Base-by-base conservation (phyloP, 2,888 invertebrate species). In the Drosophila mayaguana region DNA sequence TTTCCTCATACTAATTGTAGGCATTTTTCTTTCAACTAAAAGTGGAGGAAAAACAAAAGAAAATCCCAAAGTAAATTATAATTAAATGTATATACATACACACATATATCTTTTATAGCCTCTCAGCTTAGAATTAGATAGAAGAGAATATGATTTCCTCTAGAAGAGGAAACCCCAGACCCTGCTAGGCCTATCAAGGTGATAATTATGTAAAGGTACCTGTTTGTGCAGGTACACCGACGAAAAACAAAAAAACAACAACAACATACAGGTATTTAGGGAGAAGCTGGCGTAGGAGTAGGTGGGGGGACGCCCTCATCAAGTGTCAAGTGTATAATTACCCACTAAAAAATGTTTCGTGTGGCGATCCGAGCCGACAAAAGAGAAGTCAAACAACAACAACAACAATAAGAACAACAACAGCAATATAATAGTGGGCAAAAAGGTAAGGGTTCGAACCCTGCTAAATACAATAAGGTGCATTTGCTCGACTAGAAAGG, bases 291-390 rank as follows among this genome's bases (percentile, higher is more conserved):
- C n/a, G 48, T 50, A 50, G 25, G 54, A 11, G 32, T 16, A 12
- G 25, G n/a, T 25, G 54, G 50, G 50, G 20, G 45, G 45, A 51
- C 50, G 78, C 81, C 83, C 81, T 83, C 84, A 68, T 86, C 89
- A 89, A 79, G 81, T 87, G 89, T 89, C 84, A 87, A 89, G 89
- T 85, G 89, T 83, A 84, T 89, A 89, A 84, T 88, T 89, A 77
- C 36, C 82, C 77, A 72, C 75, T 68, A 50, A 81, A 82, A 72
- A 69, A 61, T 62, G 76, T 61, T 69, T 62, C 46, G 61, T 36
- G 61, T 74, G 65, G 61, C 66, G 74, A 76, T 59, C 67, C 48
- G 51, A 5, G 36, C 64, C 67, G 54, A 59, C 75, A 81, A 66
- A 63, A 54, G 14, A 43, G n/a, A 80, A 82, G 72, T 62, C 59